Evolutionary conservation across 2,888 invertebrate species (phyloP).

Genomic region (Priocnemis perturbator): DNA sequence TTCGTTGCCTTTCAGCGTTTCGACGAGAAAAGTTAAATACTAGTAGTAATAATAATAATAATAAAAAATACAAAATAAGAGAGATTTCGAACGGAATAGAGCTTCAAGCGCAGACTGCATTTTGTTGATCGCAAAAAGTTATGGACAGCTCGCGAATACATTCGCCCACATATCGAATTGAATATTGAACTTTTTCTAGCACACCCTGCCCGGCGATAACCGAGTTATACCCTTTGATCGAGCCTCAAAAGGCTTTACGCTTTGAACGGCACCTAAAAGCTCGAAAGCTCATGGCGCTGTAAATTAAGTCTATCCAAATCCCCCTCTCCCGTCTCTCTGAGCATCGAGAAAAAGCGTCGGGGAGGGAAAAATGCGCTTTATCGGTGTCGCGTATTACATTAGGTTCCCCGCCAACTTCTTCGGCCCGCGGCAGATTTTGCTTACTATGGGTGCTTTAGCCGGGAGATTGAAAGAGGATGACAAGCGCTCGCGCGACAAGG

Average conservation of each 20-base stretch:
- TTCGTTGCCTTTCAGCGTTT: no score
- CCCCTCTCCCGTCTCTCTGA: neutral
- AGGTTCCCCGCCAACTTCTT: conserved; percentile 33
- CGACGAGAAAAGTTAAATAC: no score
- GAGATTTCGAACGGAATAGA: no score
- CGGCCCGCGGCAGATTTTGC: conserved; percentile 34
- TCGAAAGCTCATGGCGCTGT: conserved; percentile 5
- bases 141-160: no score
- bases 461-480: conserved; percentile 34
- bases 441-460: conserved; percentile 23
- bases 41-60: no score
- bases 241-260: neutral
- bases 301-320: conserved; percentile 18
- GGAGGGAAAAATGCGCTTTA: conserved; percentile 1
- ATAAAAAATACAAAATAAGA: no score
- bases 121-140: no score
- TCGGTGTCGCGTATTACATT: conserved; percentile 33
- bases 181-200: conserved; percentile 7
- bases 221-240: conserved; percentile 15
- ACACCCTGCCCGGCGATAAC: neutral
- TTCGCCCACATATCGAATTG: no score
- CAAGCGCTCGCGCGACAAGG: conserved; percentile 29
- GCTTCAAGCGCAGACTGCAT: no score
- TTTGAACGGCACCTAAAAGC: conserved; percentile 6
- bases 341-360: neutral